Base-by-base conservation (phyloP, 2,113 vertebrate species). In the Sylvietta virens region DNA sequence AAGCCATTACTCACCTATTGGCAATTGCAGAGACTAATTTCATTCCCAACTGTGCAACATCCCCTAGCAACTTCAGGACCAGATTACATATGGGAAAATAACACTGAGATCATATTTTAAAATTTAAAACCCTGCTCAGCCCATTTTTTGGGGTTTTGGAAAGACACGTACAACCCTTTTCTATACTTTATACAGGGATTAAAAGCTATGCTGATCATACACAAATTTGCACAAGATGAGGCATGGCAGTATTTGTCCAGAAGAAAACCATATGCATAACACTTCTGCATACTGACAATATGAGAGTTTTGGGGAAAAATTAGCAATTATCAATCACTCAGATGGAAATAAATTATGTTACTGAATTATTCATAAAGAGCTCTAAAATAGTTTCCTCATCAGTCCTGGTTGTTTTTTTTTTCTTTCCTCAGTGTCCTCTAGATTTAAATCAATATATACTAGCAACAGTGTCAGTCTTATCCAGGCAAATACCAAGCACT, bases 391-490 rank as follows among this genome's bases (percentile, higher is more conserved):
- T 65, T 58, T 92, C 47, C 14, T 92, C 39, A 67, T 71, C 71
- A 64, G n/a, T 79, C 20, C 24, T 48, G 30, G 39, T 47, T 94
- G 0, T n/a, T 53, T 95, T 64, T 53, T 95, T 64, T 47, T 33
- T 9, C 15, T 37, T 91, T 40, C n/a, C 14, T 88, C 64, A 44
- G 30, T 4, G 2, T 70, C 60, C 54, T 66, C 65, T 69, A 70
- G 74, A 71, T 90, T 83, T 74, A 81, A 94, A 92, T 90, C 85
- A 83, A 95, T 83, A 76, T 35, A 80, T 40, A 86, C 28, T 13
- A 91, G 71, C 47, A 70, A 90, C 33, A 95, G 42, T 73, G 64
- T 28, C 51, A 60, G 71, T 77, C 56, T 91, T 88, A 77, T 7
- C 26, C 90, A 88, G 72, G 77, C 84, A 79, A 45, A 64, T 21